Conservation (phyloP, 2,797 vertebrate species). For the Sebastolobus altivelis region DNA sequence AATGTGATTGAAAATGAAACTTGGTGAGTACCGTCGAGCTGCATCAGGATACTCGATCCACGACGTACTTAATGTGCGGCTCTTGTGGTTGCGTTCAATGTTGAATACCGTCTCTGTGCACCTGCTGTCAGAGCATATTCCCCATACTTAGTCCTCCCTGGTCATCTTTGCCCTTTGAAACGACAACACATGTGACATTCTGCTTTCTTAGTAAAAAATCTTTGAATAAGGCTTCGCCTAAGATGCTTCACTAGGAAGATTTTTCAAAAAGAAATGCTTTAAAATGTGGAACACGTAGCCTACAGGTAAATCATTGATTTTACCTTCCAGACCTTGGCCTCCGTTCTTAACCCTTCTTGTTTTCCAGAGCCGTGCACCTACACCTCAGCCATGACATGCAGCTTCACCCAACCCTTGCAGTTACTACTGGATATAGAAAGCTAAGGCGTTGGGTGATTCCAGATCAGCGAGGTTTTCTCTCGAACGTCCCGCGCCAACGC, state of each 20-base stretch:
- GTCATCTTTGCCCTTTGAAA: slow-evolving; percentile 80
- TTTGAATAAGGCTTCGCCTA: slow-evolving; percentile 28
- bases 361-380: slow-evolving; percentile 24
- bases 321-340: slow-evolving; percentile 20
- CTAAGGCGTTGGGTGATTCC: slow-evolving; percentile 40
- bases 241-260: slow-evolving; percentile 31
- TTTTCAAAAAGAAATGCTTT: slow-evolving; percentile 20
- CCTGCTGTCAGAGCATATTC: slow-evolving; percentile 74
- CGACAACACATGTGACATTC: slow-evolving; percentile 66
- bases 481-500: slow-evolving; percentile 54
- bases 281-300: slow-evolving; percentile 21
- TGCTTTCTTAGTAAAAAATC: slow-evolving; percentile 57
- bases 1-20: slow-evolving; percentile 80
- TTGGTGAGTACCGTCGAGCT: slow-evolving; percentile 63
- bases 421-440: slow-evolving; percentile 28
- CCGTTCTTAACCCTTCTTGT: slow-evolving; percentile 21
- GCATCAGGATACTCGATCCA: slow-evolving; percentile 61
- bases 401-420: slow-evolving; percentile 23
- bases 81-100: slow-evolving; percentile 66
- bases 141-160: slow-evolving; percentile 60
- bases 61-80: slow-evolving; percentile 43
- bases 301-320: slow-evolving; percentile 37
- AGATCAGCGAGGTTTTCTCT: slow-evolving; percentile 56
- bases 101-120: slow-evolving; percentile 62
- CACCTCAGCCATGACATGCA: slow-evolving; percentile 22